These are phyloP conservation scores for Drosophila saltans DNA, from an alignment of 1,140 invertebrate genomes.

Conservation along the genomic window DNA sequence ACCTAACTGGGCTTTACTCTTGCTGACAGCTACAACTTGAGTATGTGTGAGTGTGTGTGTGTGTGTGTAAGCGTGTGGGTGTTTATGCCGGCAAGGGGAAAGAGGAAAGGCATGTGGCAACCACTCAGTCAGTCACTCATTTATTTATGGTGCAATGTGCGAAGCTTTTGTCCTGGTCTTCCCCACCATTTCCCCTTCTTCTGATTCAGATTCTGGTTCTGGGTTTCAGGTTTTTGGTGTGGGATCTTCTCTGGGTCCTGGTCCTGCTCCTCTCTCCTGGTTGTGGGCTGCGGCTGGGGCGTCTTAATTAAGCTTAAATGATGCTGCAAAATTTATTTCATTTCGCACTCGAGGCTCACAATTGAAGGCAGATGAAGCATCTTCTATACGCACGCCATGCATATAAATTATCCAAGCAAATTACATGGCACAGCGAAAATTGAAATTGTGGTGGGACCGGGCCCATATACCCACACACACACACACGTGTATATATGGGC, in stretches of 20 bases:
- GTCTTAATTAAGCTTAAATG: constrained; percentile 82
- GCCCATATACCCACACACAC: not conserved
- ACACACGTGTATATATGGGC: constrained; percentile 20
- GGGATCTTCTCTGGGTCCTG: not conserved
- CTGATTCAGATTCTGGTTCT: constrained; percentile 10
- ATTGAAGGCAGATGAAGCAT: constrained; percentile 39
- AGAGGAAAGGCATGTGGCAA: constrained; percentile 14
- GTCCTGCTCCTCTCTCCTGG: constrained; percentile 35
- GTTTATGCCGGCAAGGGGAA: no score
- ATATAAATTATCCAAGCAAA: constrained; percentile 79
- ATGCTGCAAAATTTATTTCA: constrained; percentile 82
- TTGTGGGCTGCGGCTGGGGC: constrained; percentile 58
- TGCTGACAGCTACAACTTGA: constrained; percentile 35
- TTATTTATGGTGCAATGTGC: constrained; percentile 77
- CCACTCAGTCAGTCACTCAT: constrained; percentile 65
- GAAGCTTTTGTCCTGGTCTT: constrained; percentile 54
- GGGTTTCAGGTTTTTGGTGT: not conserved
- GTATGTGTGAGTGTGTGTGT: constrained; percentile 50
- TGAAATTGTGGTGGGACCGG: constrained; percentile 46
- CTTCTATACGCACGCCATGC: constrained; percentile 70
- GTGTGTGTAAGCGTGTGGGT: not conserved
- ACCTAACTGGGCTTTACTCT: constrained; percentile 7
- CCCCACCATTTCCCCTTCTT: constrained; percentile 11
- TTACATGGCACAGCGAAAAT: constrained; percentile 74
- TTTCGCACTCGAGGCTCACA: constrained; percentile 60